Percentiles rank a stretch among this genome's conserved stretches.
phyloP scores from a whole-genome alignment of 2,888 invertebrate genomes.

The Imbricaverruca yamaguchii region DNA sequence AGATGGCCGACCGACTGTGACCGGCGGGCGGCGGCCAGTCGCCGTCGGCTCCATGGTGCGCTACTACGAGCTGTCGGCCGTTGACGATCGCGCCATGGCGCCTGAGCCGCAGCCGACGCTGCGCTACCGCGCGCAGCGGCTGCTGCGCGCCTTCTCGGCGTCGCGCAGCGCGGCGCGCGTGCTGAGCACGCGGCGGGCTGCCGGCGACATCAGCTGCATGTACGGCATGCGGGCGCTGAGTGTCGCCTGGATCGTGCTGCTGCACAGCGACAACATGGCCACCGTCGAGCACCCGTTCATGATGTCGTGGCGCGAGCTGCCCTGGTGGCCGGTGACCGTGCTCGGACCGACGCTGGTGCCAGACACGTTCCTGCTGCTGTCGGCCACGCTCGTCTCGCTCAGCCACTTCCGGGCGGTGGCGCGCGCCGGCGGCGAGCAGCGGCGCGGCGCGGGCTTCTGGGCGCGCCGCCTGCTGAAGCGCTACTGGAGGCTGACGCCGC shows the following conservation, averaged over 20 bases:
- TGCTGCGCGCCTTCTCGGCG: not conserved
- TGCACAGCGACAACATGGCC: conserved; percentile 23
- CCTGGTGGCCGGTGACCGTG: conserved; percentile 14
- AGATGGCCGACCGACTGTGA: too few relatives aligned
- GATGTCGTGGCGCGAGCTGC: conserved; percentile 5
- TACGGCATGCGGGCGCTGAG: conserved; percentile 20
- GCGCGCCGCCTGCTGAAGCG: not conserved
- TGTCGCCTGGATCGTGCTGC: conserved; percentile 11
- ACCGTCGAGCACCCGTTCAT: conserved; percentile 9
- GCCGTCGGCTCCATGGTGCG: not conserved
- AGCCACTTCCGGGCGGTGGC: not conserved
- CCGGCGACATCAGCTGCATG: conserved; percentile 21
- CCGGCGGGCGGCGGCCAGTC: not conserved
- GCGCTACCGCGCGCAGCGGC: not conserved
- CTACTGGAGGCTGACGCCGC: conserved; percentile 15
- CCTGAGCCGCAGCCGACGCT: not conserved
- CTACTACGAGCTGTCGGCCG: not conserved
- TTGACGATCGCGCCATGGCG: not conserved
- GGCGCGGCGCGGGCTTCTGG: not conserved
- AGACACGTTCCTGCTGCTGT: conserved; percentile 5
- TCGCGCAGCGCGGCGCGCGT: not conserved
- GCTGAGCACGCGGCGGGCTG: not conserved
- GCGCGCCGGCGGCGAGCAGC: not conserved
- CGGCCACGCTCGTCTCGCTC: conserved; percentile 8
- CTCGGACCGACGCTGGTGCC: conserved; percentile 15